phyloP scores from a whole-genome alignment of 1,140 invertebrate genomes.

The Tyrophagus putrescentiae region DNA sequence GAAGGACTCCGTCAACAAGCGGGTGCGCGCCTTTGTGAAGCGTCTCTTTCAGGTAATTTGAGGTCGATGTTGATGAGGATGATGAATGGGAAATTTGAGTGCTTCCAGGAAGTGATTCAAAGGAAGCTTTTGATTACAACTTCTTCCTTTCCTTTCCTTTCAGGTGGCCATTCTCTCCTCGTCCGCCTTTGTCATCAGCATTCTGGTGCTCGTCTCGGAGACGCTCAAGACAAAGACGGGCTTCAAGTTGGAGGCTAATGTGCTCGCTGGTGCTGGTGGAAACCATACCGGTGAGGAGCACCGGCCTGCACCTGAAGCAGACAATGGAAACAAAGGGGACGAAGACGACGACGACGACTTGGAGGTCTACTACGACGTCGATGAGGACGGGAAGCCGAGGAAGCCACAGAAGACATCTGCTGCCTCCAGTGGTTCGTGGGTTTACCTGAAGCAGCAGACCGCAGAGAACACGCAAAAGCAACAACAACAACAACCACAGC shows the following conservation, averaged over 20 bases:
- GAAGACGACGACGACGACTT: slow-evolving; percentile 33
- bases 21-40: slow-evolving; percentile 74
- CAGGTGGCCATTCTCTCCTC: slow-evolving; percentile 37
- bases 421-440: neutral
- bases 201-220: slow-evolving; percentile 63
- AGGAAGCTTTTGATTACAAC: neutral
- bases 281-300: slow-evolving; percentile 28
- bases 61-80: slow-evolving; percentile 35
- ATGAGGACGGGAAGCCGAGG: neutral
- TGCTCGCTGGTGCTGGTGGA: neutral
- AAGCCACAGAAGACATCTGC: neutral
- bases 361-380: slow-evolving; percentile 29
- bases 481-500: slow-evolving; percentile 16
- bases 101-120: neutral
- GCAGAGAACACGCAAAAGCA: slow-evolving; percentile 23
- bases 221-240: slow-evolving; percentile 36
- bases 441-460: neutral
- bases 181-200: slow-evolving; percentile 51
- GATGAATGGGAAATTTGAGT: neutral
- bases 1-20: slow-evolving; percentile 50
- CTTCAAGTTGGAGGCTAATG: slow-evolving; percentile 10
- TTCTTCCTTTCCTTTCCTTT: neutral
- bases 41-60: slow-evolving; percentile 57
- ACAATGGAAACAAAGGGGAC: neutral
- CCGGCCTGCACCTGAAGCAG: no score